Evolutionary conservation across 2,888 invertebrate genomes (phyloP), one percentile per base, ranked within the genome.

Genomic region (Agrotis segetum): DNA sequence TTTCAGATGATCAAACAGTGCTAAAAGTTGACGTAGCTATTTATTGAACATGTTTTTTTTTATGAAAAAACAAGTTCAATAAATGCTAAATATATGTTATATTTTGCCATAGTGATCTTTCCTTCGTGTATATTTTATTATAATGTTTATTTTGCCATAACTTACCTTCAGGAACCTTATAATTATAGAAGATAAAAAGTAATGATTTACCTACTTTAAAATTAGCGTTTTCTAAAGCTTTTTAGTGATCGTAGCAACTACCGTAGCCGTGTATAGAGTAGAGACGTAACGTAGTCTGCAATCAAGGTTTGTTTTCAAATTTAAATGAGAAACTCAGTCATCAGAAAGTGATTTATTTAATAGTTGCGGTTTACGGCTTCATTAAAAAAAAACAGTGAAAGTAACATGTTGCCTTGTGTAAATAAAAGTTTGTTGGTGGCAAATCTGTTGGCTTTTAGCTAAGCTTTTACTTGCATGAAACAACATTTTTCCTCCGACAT

Each of bases 161-260:
- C 13, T 34, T 21, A 21, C n/a, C 7, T 44, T 9, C 14, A 29
- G 16, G 19, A 14, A n/a, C 4, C 5, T 16, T n/a, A n/a, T n/a
- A n/a, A n/a, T n/a, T n/a, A n/a, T 1, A 29, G 34, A 21, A 29
- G 7, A 34, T 1, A 19, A 29, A 24, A 24, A 29, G 2, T 9
- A 7, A 44, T 14, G 6, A 17, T 17, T 5, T n/a, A 14, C 17
- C 16, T 7, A 14, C 17, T n/a, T 7, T 17, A 21, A 50, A 34
- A 29, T 0, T 2, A 19, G 6, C 13, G 3, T 6, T 29, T 44
- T 40, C 29, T 17, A 17, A 7, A 60, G 2, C 7, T 56, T 53
- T 69, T 24, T 46, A 72, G 1, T 24, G 29, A 29, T 44, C 17
- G 19, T 61, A 72, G 46, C 16, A 16, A 67, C 16, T 19, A n/a